These are phyloP conservation scores for Prietella phreatophila DNA, from an alignment of 2,113 vertebrate species.

Conservation along the genomic window DNA sequence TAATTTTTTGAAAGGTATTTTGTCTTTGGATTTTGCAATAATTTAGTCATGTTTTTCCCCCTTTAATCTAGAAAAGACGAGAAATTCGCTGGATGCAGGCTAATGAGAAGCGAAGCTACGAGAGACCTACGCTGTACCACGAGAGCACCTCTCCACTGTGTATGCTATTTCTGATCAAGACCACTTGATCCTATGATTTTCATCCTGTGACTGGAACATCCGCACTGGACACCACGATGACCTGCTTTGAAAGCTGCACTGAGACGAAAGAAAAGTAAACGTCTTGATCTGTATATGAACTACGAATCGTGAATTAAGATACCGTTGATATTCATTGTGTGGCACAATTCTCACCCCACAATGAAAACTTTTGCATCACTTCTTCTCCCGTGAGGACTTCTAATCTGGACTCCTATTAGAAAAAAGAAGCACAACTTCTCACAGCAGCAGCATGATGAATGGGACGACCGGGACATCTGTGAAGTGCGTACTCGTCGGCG, in stretches of 20 bases:
- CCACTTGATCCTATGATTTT: neutral
- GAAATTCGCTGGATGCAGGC: neutral
- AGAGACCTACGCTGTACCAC: neutral
- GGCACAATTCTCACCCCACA: neutral
- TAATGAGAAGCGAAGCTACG: neutral
- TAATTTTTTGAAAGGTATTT: neutral
- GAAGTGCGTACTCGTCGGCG: slow-evolving; percentile 94
- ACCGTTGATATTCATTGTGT: neutral
- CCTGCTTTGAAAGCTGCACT: neutral
- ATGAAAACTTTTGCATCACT: neutral
- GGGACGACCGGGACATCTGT: slow-evolving; percentile 76
- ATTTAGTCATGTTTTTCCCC: neutral
- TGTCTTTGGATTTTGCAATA: neutral
- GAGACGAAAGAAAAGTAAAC: neutral
- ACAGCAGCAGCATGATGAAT: slow-evolving; percentile 55
- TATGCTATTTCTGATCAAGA: neutral
- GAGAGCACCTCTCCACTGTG: neutral
- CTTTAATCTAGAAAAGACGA: neutral
- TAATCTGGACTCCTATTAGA: neutral
- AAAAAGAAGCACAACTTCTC: neutral
- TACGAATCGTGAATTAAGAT: neutral
- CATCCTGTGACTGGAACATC: neutral
- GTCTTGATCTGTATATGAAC: neutral
- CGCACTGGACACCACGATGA: neutral
- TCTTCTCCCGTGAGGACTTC: neutral